Evolutionary conservation across 2,797 vertebrate genomes (phyloP), one percentile per base, ranked within the genome.

Genomic region (Melopsittacus undulatus): DNA sequence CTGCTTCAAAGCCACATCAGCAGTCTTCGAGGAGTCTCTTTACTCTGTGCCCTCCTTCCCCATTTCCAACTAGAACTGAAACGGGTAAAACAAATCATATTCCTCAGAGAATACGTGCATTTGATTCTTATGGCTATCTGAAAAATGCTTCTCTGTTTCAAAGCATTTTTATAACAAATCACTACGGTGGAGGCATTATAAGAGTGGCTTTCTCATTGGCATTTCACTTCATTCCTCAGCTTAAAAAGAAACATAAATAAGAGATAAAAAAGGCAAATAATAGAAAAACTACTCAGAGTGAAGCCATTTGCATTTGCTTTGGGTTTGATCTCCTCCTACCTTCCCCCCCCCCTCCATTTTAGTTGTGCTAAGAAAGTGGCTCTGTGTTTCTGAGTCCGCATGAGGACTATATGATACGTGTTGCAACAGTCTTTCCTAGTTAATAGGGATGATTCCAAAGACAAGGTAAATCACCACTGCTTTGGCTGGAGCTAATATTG

Each of bases 401-500:
- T 89, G 66, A 83, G 30, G 62, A 78, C 80, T 15, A 23, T 61
- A 62, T 68, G 66, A 81, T 82, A 52, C 6, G 26, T 86, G 32
- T 68, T 54, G 56, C 79, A 57, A 11, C 42, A 83, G 29, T 68
- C 40, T 93, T 92, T 87, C 52, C 64, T 87, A 83, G 70, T 87
- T 87, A 77, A 61, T 34, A 81, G 81, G 67, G 78, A 68, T 74
- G 78, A 54, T 94, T 95, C 26, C 23, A 68, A 94, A 87, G 73
- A 61, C 68, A 94, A 95, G 95, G 96, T 95, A 95, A 87, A 96
- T 94, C 87, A 76, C 95, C 69, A 73, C n/a, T 74, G 84, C 88
- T 89, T 96, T 95, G 95, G 78, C 92, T 95, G 74, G 89, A 91
- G 75, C 93, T 93, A 89, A 90, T 96, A 93, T 75, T 96, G 84